These are phyloP conservation scores for Tenualosa ilisha DNA, from an alignment of 2,797 vertebrate species.

Conservation along the genomic window DNA sequence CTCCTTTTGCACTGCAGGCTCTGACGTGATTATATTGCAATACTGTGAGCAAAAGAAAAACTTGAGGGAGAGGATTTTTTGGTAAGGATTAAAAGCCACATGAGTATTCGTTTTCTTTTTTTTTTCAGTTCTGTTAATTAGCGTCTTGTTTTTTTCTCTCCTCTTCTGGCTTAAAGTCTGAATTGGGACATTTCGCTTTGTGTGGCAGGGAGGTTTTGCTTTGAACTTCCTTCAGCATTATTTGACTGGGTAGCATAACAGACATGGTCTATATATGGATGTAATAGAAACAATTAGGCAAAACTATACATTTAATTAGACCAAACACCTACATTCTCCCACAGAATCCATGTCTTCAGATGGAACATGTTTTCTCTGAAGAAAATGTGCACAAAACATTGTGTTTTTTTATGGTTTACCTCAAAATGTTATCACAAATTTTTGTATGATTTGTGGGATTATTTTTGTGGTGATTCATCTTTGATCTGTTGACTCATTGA, in stretches of 20 bases:
- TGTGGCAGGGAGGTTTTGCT: conserved; percentile 21
- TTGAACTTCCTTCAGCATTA: conserved; percentile 11
- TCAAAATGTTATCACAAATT: neutral
- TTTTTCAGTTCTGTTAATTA: conserved; percentile 25
- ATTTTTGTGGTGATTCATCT: too few relatives aligned
- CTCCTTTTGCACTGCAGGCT: neutral
- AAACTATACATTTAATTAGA: neutral
- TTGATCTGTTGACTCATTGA: too few relatives aligned
- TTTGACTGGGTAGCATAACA: neutral
- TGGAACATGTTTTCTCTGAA: neutral
- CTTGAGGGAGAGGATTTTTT: conserved; percentile 12
- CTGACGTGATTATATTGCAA: conserved; percentile 10
- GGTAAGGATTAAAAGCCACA: conserved; percentile 17
- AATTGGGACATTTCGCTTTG: conserved; percentile 17
- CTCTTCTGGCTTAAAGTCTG: neutral
- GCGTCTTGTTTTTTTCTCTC: conserved; percentile 6
- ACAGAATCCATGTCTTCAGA: neutral
- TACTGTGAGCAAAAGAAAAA: neutral
- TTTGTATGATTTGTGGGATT: too few relatives aligned
- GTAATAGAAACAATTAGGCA: neutral
- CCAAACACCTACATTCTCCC: neutral
- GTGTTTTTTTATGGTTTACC: neutral
- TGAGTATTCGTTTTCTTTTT: neutral
- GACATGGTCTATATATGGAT: neutral
- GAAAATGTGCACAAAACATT: too few relatives aligned